A percentile compares a stretch with the other conserved stretches of the same genome.
phyloP scores from a whole-genome alignment of 2,888 invertebrate species.

The Tinea trinotella region DNA sequence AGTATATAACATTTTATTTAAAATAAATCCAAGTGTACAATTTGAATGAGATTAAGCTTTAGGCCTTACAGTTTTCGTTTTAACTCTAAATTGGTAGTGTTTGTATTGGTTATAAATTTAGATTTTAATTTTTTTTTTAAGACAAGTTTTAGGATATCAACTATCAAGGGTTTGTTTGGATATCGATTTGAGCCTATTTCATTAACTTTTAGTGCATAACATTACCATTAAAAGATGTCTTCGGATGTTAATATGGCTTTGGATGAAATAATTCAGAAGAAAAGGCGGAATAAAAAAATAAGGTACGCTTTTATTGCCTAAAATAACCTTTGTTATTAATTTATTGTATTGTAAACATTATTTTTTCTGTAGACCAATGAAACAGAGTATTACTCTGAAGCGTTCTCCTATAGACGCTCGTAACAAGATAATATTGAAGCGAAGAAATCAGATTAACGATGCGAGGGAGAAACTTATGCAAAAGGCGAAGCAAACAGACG shows the following conservation, averaged over 20 bases:
- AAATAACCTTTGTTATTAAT: constrained; percentile 9
- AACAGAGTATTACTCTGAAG: constrained; percentile 26
- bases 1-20: too few species aligned
- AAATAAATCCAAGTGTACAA: too few species aligned
- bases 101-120: too few species aligned
- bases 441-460: constrained; percentile 81
- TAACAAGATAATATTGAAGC: constrained; percentile 84
- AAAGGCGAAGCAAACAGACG: constrained; percentile 83
- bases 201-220: background rate
- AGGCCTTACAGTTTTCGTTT: too few species aligned
- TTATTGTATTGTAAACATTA: constrained; percentile 25
- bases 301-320: background rate
- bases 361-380: background rate
- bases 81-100: too few species aligned
- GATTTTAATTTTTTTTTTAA: too few species aligned
- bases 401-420: constrained; percentile 75
- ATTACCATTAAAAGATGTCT: constrained; percentile 33
- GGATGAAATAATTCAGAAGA: constrained; percentile 63
- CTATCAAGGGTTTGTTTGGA: background rate
- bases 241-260: constrained; percentile 58
- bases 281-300: constrained; percentile 34
- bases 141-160: too few species aligned
- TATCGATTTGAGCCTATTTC: background rate
- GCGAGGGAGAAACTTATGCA: constrained; percentile 85
- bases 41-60: too few species aligned